Conservation (phyloP, 2,113 vertebrate genomes). For the Pelecanus crispus region DNA sequence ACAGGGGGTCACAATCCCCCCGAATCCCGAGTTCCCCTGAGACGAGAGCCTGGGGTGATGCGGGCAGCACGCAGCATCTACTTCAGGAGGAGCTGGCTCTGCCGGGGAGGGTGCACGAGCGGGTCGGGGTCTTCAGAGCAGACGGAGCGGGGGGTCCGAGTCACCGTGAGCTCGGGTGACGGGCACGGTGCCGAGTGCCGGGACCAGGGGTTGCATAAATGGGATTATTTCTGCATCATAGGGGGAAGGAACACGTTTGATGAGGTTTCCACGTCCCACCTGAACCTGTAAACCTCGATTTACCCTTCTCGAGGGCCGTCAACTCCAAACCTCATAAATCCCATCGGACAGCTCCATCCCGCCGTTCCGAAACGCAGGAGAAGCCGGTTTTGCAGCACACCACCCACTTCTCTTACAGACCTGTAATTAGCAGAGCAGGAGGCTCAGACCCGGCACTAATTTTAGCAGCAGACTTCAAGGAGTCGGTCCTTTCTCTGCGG, state of each 20-base stretch:
- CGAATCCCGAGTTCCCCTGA: too few relatives aligned
- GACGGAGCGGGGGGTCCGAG: too few relatives aligned
- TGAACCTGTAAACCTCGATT: neutral
- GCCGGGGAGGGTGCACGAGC: rapidly evolving
- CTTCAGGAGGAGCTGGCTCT: neutral
- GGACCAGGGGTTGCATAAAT: neutral
- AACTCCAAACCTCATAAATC: neutral
- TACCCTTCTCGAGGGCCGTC: neutral
- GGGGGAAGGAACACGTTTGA: neutral
- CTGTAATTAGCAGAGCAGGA: neutral
- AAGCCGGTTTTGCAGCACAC: neutral
- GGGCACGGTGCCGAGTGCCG: neutral
- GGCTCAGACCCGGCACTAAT: neutral
- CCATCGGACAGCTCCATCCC: neutral
- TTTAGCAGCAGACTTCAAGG: neutral
- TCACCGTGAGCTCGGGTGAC: neutral
- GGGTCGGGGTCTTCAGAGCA: neutral
- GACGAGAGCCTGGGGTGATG: neutral
- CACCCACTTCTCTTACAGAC: rapidly evolving
- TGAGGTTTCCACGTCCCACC: neutral
- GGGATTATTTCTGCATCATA: neutral
- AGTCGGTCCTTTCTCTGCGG: neutral
- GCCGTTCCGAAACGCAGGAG: neutral
- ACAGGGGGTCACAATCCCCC: neutral
- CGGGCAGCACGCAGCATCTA: rapidly evolving